Evolutionary conservation across 2,113 vertebrate genomes (phyloP).

Genomic region (Elachura formosa): DNA sequence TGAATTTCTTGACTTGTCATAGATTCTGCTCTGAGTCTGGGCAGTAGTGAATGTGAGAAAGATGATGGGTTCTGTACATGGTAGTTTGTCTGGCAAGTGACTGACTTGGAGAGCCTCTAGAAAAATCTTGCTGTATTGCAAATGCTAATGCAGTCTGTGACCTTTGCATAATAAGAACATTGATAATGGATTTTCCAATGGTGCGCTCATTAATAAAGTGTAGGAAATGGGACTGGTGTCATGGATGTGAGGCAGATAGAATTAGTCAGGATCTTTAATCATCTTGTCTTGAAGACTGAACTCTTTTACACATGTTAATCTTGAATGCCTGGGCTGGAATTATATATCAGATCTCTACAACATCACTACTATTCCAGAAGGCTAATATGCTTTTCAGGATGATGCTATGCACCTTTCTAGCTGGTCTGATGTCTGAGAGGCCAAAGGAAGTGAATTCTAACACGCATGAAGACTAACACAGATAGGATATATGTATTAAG

Average conservation of each 20-base stretch:
- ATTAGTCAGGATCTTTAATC: not conserved
- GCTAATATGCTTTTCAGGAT: not conserved
- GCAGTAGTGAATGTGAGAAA: not conserved
- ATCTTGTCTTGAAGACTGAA: not conserved
- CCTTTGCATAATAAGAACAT: constrained; percentile 41
- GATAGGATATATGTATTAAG: not conserved
- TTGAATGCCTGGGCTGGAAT: not conserved
- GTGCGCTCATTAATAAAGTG: constrained; percentile 3
- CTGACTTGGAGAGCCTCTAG: not conserved
- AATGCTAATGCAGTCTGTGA: constrained; percentile 59
- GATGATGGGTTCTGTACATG: not conserved
- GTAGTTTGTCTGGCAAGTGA: not conserved
- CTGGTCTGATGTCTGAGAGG: not conserved
- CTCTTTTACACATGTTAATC: not conserved
- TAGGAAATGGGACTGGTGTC: not conserved
- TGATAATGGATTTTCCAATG: not conserved
- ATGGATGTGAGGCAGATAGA: not conserved
- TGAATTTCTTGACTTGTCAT: not conserved
- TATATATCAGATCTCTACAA: not conserved
- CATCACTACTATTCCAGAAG: not conserved
- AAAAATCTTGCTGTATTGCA: not conserved
- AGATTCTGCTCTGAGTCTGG: not conserved
- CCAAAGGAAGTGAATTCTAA: not conserved
- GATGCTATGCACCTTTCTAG: not conserved
- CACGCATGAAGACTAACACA: not conserved